A percentile compares a stretch with the other conserved stretches of the same genome.
Evolutionary conservation across 2,113 vertebrate genomes (phyloP).

Genomic region (Numida meleagris): DNA sequence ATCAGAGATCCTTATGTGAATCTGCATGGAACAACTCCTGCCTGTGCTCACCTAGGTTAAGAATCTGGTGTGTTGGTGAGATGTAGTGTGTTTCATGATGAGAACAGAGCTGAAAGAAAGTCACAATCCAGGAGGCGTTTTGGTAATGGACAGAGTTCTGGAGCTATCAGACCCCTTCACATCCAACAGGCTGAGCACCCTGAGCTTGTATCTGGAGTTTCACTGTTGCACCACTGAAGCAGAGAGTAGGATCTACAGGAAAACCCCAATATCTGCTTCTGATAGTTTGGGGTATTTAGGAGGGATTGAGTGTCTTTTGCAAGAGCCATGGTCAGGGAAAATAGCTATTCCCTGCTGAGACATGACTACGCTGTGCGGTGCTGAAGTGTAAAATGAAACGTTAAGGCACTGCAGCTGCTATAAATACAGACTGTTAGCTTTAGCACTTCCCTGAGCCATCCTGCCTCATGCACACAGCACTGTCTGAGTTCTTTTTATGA

Average conservation of each 20-base stretch:
- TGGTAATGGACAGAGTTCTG: neutral
- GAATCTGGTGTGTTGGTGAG: neutral
- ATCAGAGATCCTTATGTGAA: neutral
- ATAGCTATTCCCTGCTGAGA: neutral
- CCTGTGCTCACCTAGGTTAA: neutral
- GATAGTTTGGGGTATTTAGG: neutral
- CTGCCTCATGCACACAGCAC: neutral
- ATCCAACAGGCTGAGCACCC: neutral
- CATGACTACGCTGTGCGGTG: neutral
- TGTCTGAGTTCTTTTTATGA: constrained; percentile 51
- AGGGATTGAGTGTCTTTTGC: neutral
- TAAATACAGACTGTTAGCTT: constrained; percentile 64
- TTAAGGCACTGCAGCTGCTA: constrained; percentile 58
- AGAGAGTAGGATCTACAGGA: neutral
- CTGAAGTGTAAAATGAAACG: constrained; percentile 63
- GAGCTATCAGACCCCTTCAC: neutral
- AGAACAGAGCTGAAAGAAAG: neutral
- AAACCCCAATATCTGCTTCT: neutral
- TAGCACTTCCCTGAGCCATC: constrained; percentile 57
- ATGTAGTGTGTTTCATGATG: neutral
- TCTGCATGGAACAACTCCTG: neutral
- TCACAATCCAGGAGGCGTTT: neutral
- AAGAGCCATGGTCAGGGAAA: constrained; percentile 24
- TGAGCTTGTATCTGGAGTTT: neutral
- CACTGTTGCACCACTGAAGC: neutral